Evolutionary conservation across 2,113 vertebrate species (phyloP), one percentile per base, ranked within the genome.

Genomic region (Cryptotis parvus): DNA sequence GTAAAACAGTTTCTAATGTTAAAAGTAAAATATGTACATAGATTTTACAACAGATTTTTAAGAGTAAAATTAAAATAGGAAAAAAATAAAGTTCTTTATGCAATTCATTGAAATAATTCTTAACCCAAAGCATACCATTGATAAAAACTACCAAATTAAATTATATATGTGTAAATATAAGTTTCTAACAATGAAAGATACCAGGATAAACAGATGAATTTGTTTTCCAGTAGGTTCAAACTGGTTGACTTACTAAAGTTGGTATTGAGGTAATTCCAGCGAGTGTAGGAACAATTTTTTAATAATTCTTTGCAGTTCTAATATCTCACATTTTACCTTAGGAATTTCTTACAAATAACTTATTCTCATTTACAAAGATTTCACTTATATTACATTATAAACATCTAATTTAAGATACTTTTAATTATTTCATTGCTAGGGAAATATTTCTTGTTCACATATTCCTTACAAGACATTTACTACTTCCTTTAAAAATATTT

Each of bases 31-130:
- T 49, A 52, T 24, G 65, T 14, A 65, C 1, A 24, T 41, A 43
- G n/a, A n/a, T n/a, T 15, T 61, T 70, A 74, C 84, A 58, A 63
- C 45, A 7, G 77, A 14, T 72, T 61, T 87, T 78, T 68, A 43
- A 77, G 9, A 84, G 9, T 37, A 12, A 8, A 55, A 33, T 69
- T 90, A 83, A 90, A 92, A 73, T 52, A 39, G 3, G n/a, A n/a
- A 33, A 84, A 74, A 76, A 39, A 77, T 65, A 70, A 83, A 87
- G 84, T 14, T 2, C 43, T 29, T 20, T 61, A 41, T 87, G 22
- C 27, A 94, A 94, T 66, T 82, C 65, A 72, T 90, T 81, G 72
- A 65, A 81, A 61, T 87, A 22, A 77, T 72, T 82, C 24, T 85
- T 45, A 83, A 58, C 15, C 68, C 9, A 86, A 70, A 72, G 26